A percentile compares a stretch with the other conserved stretches of the same genome.
These are phyloP conservation scores for Bergia puertoricense DNA, from an alignment of 92 coral and sea anemone species.

Conservation along the genomic window DNA sequence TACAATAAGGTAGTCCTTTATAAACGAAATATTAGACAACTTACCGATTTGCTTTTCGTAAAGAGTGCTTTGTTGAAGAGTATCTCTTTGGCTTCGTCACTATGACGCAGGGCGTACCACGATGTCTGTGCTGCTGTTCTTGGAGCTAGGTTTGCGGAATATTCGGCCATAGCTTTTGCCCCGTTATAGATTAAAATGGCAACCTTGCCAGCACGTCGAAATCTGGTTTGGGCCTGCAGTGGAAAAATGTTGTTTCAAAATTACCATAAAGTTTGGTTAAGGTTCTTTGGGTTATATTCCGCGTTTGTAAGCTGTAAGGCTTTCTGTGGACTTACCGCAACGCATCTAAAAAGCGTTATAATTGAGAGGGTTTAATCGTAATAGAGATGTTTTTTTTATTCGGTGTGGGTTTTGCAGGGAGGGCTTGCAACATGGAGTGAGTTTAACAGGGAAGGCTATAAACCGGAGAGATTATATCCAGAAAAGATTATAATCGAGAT, in stretches of 20 bases:
- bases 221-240: slow-evolving; percentile 64
- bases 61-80: slow-evolving; percentile 85
- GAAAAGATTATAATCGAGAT: too few species aligned
- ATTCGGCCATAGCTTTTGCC: slow-evolving; percentile 48
- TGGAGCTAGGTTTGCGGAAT: slow-evolving; percentile 65
- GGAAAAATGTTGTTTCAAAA: background rate
- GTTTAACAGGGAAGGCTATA: too few species aligned
- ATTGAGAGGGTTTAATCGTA: too few species aligned
- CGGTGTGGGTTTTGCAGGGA: too few species aligned
- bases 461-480: too few species aligned
- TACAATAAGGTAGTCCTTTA: background rate
- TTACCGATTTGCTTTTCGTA: slow-evolving; percentile 86
- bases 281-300: too few species aligned
- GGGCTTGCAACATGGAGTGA: too few species aligned
- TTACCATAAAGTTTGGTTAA: too few species aligned
- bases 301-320: too few species aligned
- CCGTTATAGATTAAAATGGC: slow-evolving; percentile 66
- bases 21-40: background rate
- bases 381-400: too few species aligned
- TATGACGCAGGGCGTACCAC: slow-evolving; percentile 75
- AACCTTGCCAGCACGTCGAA: slow-evolving; percentile 66
- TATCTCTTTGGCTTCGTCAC: slow-evolving; percentile 84
- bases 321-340: too few species aligned
- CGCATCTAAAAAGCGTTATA: too few species aligned
- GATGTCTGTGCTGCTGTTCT: slow-evolving; percentile 90